Conservation (phyloP, 2,113 vertebrate genomes). For the Catharus minimus region DNA sequence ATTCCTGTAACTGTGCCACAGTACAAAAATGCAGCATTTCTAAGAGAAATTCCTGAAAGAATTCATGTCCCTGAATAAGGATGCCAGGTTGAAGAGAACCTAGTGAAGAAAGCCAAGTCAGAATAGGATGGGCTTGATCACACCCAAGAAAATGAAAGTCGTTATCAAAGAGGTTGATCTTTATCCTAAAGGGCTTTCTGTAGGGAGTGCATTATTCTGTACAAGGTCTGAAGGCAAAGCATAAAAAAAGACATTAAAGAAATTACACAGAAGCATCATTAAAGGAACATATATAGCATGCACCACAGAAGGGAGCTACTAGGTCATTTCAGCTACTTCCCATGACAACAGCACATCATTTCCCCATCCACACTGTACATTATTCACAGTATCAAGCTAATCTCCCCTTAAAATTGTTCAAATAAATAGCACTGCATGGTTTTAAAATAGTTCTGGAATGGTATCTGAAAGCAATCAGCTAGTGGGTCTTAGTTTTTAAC, state of each 20-base stretch:
- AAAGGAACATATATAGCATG: neutral
- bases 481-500: neutral
- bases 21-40: neutral
- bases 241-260: neutral
- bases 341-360: neutral
- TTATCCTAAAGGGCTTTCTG: neutral
- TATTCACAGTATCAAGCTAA: neutral
- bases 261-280: neutral
- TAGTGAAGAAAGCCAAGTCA: neutral
- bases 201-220: neutral
- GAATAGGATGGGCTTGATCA: neutral
- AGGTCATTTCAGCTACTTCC: neutral
- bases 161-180: neutral
- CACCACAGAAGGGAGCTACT: neutral
- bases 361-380: neutral
- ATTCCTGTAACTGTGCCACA: neutral
- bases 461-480: constrained; percentile 11
- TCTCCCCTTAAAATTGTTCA: neutral
- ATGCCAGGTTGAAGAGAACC: neutral
- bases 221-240: neutral
- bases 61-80: neutral
- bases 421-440: neutral
- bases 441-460: neutral
- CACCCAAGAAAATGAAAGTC: neutral
- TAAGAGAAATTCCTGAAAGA: neutral